Conservation (phyloP, 2,797 vertebrate species). For the Sarcophilus harrisii region DNA sequence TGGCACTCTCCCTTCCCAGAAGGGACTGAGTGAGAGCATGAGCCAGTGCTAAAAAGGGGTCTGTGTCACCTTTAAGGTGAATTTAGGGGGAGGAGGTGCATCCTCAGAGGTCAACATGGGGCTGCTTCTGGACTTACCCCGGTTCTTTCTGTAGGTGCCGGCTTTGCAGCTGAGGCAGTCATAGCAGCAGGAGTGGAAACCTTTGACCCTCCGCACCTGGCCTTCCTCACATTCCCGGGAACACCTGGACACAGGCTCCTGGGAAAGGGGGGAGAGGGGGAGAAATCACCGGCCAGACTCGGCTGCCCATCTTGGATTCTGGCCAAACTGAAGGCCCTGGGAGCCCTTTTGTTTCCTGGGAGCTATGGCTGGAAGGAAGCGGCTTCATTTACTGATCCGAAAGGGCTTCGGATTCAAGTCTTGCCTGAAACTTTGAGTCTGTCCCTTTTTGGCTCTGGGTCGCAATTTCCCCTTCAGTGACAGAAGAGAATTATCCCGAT, state of each 20-base stretch:
- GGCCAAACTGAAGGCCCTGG: neutral
- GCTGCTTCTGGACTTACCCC: conserved; percentile 82
- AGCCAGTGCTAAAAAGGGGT: neutral
- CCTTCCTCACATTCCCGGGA: conserved; percentile 87
- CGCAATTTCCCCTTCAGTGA: neutral
- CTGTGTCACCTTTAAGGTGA: neutral
- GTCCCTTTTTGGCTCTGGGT: neutral
- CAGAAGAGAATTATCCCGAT: neutral
- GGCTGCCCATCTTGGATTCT: neutral
- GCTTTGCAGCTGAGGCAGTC: conserved; percentile 91
- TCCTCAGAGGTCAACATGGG: neutral
- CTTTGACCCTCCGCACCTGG: conserved; percentile 90
- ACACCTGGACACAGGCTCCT: conserved; percentile 91
- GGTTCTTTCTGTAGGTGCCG: conserved; percentile 87
- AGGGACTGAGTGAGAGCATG: neutral
- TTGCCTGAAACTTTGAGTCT: no score
- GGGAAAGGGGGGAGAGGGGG: fast-evolving
- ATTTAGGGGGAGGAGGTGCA: no score
- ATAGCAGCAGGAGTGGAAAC: conserved; percentile 94
- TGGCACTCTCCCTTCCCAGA: neutral
- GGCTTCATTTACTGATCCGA: neutral
- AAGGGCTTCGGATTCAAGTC: neutral
- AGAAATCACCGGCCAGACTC: neutral
- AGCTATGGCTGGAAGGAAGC: fast-evolving
- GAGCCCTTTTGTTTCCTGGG: no score